Evolutionary conservation across 2,888 invertebrate species (phyloP).

Genomic region (Thymelicus acteon): DNA sequence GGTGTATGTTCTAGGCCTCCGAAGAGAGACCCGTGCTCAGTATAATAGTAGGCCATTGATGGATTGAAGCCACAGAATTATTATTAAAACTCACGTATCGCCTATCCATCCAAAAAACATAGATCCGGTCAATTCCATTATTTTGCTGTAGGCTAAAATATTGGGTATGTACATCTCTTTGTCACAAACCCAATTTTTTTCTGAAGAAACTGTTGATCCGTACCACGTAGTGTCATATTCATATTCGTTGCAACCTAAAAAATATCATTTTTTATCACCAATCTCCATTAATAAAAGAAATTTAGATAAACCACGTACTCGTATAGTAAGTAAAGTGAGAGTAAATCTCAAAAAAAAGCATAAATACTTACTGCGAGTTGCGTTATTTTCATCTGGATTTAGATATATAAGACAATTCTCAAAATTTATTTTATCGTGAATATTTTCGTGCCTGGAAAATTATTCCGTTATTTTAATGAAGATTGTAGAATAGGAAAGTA

Average conservation of each 20-base stretch:
- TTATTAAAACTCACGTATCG: slow-evolving; percentile 56
- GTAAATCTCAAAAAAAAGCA: not conserved
- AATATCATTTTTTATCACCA: not conserved
- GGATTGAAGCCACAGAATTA: no score
- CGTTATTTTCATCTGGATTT: slow-evolving; percentile 47
- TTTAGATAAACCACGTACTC: no score
- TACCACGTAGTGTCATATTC: slow-evolving; percentile 66
- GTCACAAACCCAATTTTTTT: slow-evolving; percentile 67
- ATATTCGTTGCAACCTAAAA: slow-evolving; percentile 54
- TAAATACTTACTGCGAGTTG: slow-evolving; percentile 49
- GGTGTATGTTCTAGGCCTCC: no score
- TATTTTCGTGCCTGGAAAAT: slow-evolving; percentile 46
- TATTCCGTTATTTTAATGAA: no score
- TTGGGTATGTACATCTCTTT: slow-evolving; percentile 62
- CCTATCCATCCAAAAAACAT: slow-evolving; percentile 67
- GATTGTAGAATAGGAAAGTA: no score
- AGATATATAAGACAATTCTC: slow-evolving; percentile 57
- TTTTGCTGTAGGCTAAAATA: slow-evolving; percentile 58
- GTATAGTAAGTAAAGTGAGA: no score
- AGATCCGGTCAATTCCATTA: slow-evolving; percentile 62
- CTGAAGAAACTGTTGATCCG: slow-evolving; percentile 58
- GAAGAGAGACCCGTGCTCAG: no score
- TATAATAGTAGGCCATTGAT: no score
- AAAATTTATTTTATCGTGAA: slow-evolving; percentile 46
- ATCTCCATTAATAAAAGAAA: no score